Conservation (phyloP, 2,113 vertebrate species). For the Hippocampus barbouri region DNA sequence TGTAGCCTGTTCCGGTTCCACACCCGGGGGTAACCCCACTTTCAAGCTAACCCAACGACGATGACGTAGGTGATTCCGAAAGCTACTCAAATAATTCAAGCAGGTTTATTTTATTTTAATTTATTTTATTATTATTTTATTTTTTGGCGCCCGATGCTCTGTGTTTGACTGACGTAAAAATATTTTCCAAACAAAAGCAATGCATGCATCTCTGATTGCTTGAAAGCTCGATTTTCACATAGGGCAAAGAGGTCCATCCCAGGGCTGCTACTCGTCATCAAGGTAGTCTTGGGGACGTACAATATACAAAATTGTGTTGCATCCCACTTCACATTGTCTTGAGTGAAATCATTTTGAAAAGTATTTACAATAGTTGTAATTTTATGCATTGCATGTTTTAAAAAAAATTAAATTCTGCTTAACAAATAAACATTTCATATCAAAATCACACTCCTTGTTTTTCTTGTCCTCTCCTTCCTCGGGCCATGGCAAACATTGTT, state of each 20-base stretch:
- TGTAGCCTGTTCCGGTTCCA: conserved; percentile 55
- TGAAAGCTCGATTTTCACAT: not conserved
- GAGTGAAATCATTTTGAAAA: too few relatives aligned
- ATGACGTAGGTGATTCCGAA: conserved; percentile 43
- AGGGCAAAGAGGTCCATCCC: not conserved
- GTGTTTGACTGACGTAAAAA: not conserved
- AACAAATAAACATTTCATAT: too few relatives aligned
- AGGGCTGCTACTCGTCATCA: not conserved
- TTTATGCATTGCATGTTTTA: too few relatives aligned
- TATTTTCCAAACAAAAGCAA: not conserved
- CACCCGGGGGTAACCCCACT: conserved; percentile 28
- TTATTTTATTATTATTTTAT: too few relatives aligned
- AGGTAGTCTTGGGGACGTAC: too few relatives aligned
- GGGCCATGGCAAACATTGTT: too few relatives aligned
- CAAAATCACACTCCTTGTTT: too few relatives aligned
- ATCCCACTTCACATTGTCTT: too few relatives aligned
- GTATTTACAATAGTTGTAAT: too few relatives aligned
- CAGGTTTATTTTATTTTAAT: not conserved
- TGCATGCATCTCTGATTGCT: not conserved
- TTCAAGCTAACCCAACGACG: conserved; percentile 37
- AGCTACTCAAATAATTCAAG: conserved; percentile 22
- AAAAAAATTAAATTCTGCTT: too few relatives aligned
- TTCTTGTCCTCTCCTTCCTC: too few relatives aligned
- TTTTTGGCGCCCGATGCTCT: not conserved
- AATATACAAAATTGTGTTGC: too few relatives aligned